These are phyloP conservation scores for Campylomormyrus tamandua DNA, from an alignment of 2,113 vertebrate species.

Conservation along the genomic window DNA sequence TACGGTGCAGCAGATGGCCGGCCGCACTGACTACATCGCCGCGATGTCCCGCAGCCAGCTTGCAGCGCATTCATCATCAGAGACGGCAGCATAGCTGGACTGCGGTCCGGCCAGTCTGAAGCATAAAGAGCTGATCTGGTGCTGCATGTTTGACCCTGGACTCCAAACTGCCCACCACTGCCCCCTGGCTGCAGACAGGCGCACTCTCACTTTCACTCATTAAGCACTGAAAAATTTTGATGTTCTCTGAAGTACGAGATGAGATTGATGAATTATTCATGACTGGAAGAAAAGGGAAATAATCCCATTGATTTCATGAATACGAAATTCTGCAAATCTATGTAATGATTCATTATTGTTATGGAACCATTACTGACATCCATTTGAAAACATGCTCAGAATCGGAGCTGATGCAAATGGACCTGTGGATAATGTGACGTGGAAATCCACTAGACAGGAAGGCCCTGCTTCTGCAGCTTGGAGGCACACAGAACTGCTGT, in stretches of 20 bases:
- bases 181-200: background rate
- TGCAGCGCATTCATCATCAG: background rate
- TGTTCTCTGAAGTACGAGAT: background rate
- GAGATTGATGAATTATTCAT: background rate
- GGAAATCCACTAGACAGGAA: background rate
- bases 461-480: background rate
- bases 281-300: background rate
- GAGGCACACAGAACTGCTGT: background rate
- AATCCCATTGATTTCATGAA: background rate
- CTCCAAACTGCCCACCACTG: background rate
- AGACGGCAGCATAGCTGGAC: background rate
- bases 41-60: background rate
- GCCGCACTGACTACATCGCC: background rate
- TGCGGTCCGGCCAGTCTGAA: background rate
- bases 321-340: background rate
- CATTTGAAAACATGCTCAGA: background rate
- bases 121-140: background rate
- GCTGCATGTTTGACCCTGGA: background rate
- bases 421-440: background rate
- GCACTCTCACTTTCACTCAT: background rate
- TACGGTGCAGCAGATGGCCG: background rate
- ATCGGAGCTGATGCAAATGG: background rate
- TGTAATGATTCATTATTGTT: conserved; percentile 9
- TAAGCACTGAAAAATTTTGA: background rate
- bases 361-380: background rate